phyloP scores from a whole-genome alignment of 2,113 vertebrate genomes.

The Neoarius graeffei region DNA sequence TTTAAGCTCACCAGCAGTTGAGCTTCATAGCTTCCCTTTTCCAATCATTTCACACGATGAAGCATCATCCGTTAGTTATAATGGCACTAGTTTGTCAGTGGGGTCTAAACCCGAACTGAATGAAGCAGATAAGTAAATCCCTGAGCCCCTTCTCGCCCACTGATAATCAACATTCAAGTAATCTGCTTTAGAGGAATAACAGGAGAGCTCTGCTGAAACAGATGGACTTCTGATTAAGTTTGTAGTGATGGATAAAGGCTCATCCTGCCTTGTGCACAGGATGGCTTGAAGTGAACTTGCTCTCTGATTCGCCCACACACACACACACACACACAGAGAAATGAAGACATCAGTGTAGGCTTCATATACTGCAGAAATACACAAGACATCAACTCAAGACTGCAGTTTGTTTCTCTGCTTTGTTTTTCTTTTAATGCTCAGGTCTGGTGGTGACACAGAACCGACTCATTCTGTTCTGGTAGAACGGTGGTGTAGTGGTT shows the following conservation, averaged over 20 bases:
- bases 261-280: conserved; percentile 42
- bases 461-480: background rate
- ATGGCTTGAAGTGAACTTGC: background rate
- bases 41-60: background rate
- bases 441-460: background rate
- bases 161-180: conserved; percentile 52
- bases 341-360: background rate
- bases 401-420: background rate
- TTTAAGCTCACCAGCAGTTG: background rate
- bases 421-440: background rate
- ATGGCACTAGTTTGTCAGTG: background rate
- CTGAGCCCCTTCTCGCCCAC: background rate
- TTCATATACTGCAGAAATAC: background rate
- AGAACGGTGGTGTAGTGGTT: background rate
- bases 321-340: background rate
- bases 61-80: background rate
- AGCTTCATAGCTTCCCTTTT: background rate
- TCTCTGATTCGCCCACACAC: background rate
- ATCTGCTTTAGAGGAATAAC: conserved; percentile 72
- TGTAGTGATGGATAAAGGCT: conserved; percentile 56
- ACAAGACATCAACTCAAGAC: background rate
- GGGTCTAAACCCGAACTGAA: background rate
- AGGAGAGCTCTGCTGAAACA: conserved; percentile 68
- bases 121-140: background rate
- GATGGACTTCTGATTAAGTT: conserved; percentile 78